phyloP scores from a whole-genome alignment of 2,797 vertebrate genomes.

The Sebastes kiyomatsui region DNA sequence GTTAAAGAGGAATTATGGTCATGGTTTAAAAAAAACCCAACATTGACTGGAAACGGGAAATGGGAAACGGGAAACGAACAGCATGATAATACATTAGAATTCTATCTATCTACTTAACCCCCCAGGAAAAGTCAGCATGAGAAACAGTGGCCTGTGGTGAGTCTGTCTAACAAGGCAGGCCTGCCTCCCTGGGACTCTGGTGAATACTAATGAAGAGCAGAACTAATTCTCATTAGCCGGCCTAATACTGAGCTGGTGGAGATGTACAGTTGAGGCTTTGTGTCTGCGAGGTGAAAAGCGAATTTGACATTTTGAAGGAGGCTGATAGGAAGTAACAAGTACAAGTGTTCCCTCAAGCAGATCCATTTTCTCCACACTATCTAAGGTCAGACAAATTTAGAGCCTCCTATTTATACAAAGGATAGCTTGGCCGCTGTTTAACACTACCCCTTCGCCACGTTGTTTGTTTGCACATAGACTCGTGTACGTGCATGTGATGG shows the following conservation, averaged over 20 bases:
- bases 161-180: constrained; percentile 22
- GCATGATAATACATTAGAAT: neutral
- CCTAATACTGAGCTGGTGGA: constrained; percentile 28
- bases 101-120: neutral
- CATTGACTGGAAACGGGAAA: neutral
- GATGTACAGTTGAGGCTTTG: constrained; percentile 10
- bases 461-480: neutral
- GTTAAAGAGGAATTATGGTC: neutral
- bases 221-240: constrained; percentile 53
- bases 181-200: constrained; percentile 10
- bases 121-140: constrained; percentile 8
- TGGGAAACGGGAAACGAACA: neutral
- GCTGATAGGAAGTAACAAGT: constrained; percentile 63
- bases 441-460: neutral
- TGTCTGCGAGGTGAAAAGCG: constrained; percentile 56
- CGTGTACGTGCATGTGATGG: neutral
- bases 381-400: constrained; percentile 71
- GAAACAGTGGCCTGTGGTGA: constrained; percentile 16
- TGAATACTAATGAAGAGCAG: constrained; percentile 54
- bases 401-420: constrained; percentile 40
- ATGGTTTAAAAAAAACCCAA: neutral
- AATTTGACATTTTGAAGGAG: constrained; percentile 71
- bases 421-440: constrained; percentile 6
- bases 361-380: constrained; percentile 41
- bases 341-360: constrained; percentile 65